Evolutionary conservation across 1,140 invertebrate species (phyloP).

Genomic region (Protaetia brevitarsis): DNA sequence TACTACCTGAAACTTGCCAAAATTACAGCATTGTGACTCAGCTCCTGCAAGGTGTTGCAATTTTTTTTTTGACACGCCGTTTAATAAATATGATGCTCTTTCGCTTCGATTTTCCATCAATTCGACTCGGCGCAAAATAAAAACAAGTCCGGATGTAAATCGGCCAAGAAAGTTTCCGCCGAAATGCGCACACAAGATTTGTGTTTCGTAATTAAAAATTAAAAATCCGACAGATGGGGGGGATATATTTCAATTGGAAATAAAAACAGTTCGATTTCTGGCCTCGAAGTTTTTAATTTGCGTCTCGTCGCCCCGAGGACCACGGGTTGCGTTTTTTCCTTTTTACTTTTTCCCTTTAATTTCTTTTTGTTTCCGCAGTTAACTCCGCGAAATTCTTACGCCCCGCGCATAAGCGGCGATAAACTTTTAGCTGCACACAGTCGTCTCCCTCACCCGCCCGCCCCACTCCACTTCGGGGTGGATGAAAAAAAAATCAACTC

Average conservation of each 20-base stretch:
- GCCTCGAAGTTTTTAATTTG: slow-evolving; percentile 44
- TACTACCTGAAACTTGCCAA: no score
- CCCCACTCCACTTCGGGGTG: slow-evolving; percentile 32
- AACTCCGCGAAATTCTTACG: slow-evolving; percentile 35
- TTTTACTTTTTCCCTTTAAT: no score
- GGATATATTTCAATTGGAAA: slow-evolving; percentile 27
- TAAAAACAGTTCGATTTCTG: slow-evolving; percentile 30
- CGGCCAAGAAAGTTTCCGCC: neutral
- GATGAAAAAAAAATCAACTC: slow-evolving; percentile 17
- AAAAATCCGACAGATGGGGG: slow-evolving; percentile 16
- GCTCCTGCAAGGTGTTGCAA: no score
- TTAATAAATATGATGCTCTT: no score
- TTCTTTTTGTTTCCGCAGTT: slow-evolving; percentile 37
- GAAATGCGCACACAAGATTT: neutral
- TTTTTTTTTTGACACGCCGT: no score
- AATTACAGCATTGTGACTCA: no score
- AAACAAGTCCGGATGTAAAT: neutral
- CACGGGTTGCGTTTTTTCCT: no score
- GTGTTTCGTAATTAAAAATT: slow-evolving; percentile 14
- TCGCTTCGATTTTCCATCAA: neutral
- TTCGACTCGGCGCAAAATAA: neutral
- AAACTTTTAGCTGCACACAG: slow-evolving; percentile 44
- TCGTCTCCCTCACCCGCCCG: no score
- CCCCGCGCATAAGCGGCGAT: slow-evolving; percentile 39
- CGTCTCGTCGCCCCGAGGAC: slow-evolving; percentile 30